Percentiles rank a stretch among this genome's conserved stretches.
These are phyloP conservation scores for Semibalanus balanoides DNA, from an alignment of 1,140 invertebrate species.

Conservation along the genomic window DNA sequence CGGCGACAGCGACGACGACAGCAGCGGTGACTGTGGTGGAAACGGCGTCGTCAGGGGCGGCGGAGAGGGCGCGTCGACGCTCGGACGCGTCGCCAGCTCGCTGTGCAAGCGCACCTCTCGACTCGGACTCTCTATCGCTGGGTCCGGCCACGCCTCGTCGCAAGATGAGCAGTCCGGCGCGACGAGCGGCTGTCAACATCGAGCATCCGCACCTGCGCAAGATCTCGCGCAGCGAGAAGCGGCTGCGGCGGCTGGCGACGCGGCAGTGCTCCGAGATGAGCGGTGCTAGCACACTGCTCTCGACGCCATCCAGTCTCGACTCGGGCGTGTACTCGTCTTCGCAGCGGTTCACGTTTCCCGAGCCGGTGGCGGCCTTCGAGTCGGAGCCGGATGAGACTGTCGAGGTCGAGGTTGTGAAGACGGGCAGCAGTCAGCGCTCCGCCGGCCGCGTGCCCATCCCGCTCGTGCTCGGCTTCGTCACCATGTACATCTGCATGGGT, in stretches of 20 bases:
- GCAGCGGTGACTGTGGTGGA: no score
- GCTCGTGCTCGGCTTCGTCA: slow-evolving; percentile 50
- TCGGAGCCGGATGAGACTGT: background rate
- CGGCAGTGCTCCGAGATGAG: background rate
- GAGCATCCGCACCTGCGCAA: background rate
- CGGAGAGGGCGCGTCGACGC: no score
- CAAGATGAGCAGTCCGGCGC: background rate
- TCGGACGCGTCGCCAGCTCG: background rate
- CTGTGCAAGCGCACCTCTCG: background rate
- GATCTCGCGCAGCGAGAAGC: background rate
- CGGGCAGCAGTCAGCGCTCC: slow-evolving; percentile 29
- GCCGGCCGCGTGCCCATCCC: slow-evolving; percentile 44
- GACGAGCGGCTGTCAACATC: background rate
- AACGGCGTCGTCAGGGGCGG: no score
- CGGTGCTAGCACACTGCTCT: background rate
- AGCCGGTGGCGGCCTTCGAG: background rate
- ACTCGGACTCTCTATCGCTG: background rate
- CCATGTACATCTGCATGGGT: slow-evolving; percentile 44
- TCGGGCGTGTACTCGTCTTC: background rate
- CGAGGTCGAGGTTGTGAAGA: slow-evolving; percentile 5
- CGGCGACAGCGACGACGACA: no score
- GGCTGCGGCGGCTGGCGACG: background rate
- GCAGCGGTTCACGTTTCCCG: slow-evolving; percentile 6
- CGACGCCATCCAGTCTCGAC: background rate
- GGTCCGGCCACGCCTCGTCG: background rate